Evolutionary conservation across 2,888 invertebrate genomes (phyloP), one percentile per base, ranked within the genome.

Genomic region (Thecophora atra): DNA sequence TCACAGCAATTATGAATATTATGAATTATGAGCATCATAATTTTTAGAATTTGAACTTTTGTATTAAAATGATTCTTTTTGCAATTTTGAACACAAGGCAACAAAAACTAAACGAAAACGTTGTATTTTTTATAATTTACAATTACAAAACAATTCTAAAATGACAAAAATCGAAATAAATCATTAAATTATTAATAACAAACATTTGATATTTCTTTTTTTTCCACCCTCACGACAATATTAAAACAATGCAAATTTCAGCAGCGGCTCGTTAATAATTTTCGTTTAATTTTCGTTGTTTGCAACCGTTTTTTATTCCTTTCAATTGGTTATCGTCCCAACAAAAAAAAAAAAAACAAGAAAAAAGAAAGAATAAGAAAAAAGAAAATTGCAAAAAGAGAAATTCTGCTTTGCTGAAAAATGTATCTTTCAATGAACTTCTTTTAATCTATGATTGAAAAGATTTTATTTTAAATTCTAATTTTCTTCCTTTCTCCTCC

Each of bases 1-100:
- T 15, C 63, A 19, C 24, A 30, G 30, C 19, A 51, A 51, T 62
- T 42, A 63, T 26, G 26, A 64, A 68, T 52, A 64, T n/a, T n/a
- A n/a, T n/a, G n/a, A n/a, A n/a, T n/a, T n/a, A n/a, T n/a, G 52
- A 62, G 54, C 54, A 68, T 11, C 24, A 37, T 44, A 24, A n/a
- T 63, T 28, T 63, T 70, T 70, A 60, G 26, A 44, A 62, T 47
- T 5, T 52, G 51, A 13, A 70, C 54, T 56, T 65, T 37, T 73
- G 68, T 72, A 71, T 65, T 72, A 47, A 58, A 58, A 8, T 15
- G 56, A 65, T 67, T 64, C 65, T 77, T 78, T 79, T 80, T 81
- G 79, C 79, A 79, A 80, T 79, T 81, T 80, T 77, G 76, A 77
- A 77, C 76, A 77, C 72, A 71, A 76, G 72, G 72, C 71, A 74